Base-by-base conservation (phyloP, 2,888 invertebrate species). In the Ligdia adustata region DNA sequence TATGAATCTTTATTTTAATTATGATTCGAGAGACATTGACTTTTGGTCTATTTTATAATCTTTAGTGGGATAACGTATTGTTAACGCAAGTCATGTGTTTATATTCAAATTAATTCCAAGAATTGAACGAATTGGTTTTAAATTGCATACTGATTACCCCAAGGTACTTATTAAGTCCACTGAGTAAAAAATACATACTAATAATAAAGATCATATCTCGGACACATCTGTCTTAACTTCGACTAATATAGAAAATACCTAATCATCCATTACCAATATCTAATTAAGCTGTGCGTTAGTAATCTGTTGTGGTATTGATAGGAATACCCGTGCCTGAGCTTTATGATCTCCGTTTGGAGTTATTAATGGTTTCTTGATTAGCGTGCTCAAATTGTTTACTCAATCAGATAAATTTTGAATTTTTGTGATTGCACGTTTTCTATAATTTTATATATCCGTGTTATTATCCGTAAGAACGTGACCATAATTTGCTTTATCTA, bases 191-290 rank as follows among this genome's bases (percentile, higher is more conserved):
- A 20, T 22, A 22, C 3, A 34, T 29, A 31, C 31, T 39, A 42
- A 45, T 48, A 26, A 29, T 18, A 29, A 4, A 33, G 37, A 14
- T 37, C 16, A 6, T 4, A 9, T 16, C 12, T 24, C n/a, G 22
- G 9, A 22, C 7, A 14, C 38, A 43, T 47, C 50, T 52, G 32
- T 28, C 26, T 12, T 4, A 9, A 11, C n/a, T 9, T 16, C 28
- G 26, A 43, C 46, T 44, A 44, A 44, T 41, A 47, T 35, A 33
- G 39, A 49, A 42, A 41, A 39, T 31, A 44, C 12, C 15, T 48
- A 38, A 37, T 41, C 41, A 39, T 31, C 34, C 28, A 22, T 18
- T 14, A 15, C 12, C 22, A 47, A 50, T 44, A 41, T 38, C 47
- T 42, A 31, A 47, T 6, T 35, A 22, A 32, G n/a, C 22, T 6